A percentile compares a stretch with the other conserved stretches of the same genome.
Evolutionary conservation across 2,797 vertebrate genomes (phyloP).

Genomic region (Chrosomus eos): DNA sequence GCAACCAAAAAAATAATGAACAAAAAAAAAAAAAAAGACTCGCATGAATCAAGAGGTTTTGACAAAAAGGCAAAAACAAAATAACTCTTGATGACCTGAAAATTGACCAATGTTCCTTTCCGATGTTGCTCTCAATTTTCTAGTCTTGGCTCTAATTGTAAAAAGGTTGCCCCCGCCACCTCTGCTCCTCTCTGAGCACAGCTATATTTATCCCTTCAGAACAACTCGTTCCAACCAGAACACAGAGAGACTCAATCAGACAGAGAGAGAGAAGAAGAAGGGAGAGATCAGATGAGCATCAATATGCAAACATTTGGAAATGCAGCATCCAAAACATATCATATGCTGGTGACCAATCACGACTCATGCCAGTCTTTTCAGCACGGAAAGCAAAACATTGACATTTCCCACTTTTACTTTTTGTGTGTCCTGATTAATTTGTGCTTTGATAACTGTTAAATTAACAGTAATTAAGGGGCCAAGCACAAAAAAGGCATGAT

Average conservation of each 20-base stretch:
- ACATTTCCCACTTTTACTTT: not conserved
- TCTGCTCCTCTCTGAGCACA: slow-evolving; percentile 71
- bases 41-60: slow-evolving; percentile 1
- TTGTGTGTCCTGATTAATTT: not conserved
- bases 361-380: not conserved
- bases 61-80: not conserved
- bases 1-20: not conserved
- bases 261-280: slow-evolving; percentile 50
- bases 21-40: not conserved
- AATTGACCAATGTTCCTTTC: slow-evolving; percentile 53
- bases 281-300: slow-evolving; percentile 40
- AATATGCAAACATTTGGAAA: slow-evolving; percentile 42
- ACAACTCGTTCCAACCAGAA: slow-evolving; percentile 73
- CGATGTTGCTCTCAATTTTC: slow-evolving; percentile 60
- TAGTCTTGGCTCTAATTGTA: slow-evolving; percentile 74
- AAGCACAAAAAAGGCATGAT: not conserved
- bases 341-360: not conserved
- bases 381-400: not conserved
- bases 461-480: not conserved
- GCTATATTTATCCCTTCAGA: slow-evolving; percentile 77
- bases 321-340: not conserved
- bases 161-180: slow-evolving; percentile 43
- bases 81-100: slow-evolving; percentile 38
- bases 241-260: slow-evolving; percentile 62
- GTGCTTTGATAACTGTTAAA: not conserved